Conservation (phyloP, 1,140 invertebrate genomes). For the Philotrypesis tridentata region DNA sequence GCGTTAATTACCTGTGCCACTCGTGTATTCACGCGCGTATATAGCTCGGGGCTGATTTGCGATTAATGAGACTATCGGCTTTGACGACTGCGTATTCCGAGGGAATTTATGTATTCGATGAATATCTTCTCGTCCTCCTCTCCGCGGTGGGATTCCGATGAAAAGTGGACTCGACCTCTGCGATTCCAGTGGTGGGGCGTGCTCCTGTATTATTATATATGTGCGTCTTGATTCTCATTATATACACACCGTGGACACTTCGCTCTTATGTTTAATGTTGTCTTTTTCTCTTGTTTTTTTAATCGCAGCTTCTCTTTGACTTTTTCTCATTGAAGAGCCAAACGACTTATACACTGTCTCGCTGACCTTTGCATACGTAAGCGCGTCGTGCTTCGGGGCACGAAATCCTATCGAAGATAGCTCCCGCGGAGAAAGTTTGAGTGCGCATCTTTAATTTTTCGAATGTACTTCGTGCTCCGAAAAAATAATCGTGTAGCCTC, state of each 20-base stretch:
- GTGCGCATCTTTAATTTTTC: neutral
- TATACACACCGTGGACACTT: no score
- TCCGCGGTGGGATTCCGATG: no score
- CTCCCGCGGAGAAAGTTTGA: neutral
- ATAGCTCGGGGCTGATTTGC: neutral
- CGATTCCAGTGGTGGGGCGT: neutral
- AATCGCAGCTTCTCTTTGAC: no score
- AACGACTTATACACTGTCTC: neutral
- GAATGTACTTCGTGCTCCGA: conserved; percentile 3
- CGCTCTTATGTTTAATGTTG: no score
- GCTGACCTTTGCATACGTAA: conserved; percentile 28
- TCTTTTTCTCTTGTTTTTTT: neutral
- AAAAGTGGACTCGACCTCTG: neutral
- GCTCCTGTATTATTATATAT: neutral
- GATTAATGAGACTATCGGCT: neutral
- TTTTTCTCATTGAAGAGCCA: neutral
- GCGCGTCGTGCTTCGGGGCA: neutral
- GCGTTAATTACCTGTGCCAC: no score
- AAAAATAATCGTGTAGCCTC: neutral
- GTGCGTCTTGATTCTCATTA: no score
- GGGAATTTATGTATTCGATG: no score
- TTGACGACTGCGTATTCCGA: neutral
- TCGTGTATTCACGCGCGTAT: no score
- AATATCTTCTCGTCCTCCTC: no score
- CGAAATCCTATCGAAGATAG: conserved; percentile 5